Percentiles rank a stretch among this genome's conserved stretches.
phyloP scores from a whole-genome alignment of 2,797 vertebrate genomes.

The Nyctibius grandis region DNA sequence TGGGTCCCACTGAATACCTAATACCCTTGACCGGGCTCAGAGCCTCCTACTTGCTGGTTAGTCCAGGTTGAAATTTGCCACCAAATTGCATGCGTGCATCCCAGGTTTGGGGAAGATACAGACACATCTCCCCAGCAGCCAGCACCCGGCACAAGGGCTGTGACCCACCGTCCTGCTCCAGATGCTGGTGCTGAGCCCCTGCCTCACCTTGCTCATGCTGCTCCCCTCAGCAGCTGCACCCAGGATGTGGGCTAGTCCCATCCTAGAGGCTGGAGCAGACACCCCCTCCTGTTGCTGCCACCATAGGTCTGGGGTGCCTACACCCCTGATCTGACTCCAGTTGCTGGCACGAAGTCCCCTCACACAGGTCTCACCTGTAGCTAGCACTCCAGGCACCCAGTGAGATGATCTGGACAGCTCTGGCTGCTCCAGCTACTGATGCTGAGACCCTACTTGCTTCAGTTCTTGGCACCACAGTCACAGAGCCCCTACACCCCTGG shows the following conservation, averaged over 20 bases:
- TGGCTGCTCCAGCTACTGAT: neutral
- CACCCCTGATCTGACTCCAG: neutral
- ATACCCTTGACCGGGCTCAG: neutral
- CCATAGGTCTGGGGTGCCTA: neutral
- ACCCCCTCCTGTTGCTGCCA: neutral
- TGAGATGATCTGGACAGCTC: neutral
- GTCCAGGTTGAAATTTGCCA: neutral
- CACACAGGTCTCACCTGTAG: neutral
- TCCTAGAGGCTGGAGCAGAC: neutral
- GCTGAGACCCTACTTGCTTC: neutral
- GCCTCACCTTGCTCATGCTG: neutral
- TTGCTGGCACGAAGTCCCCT: neutral
- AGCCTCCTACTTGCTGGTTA: neutral
- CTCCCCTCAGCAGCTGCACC: neutral
- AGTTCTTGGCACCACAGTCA: neutral
- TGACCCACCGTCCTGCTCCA: neutral
- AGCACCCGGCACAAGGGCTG: neutral
- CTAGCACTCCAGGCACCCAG: accelerated
- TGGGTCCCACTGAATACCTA: neutral
- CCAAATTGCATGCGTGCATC: too few relatives aligned
- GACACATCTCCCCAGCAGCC: neutral
- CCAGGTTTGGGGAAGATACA: neutral
- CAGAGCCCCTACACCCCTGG: accelerated
- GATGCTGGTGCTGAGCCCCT: neutral
- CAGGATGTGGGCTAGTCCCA: neutral